phyloP scores from a whole-genome alignment of 2,797 vertebrate genomes.

The Carapus acus region DNA sequence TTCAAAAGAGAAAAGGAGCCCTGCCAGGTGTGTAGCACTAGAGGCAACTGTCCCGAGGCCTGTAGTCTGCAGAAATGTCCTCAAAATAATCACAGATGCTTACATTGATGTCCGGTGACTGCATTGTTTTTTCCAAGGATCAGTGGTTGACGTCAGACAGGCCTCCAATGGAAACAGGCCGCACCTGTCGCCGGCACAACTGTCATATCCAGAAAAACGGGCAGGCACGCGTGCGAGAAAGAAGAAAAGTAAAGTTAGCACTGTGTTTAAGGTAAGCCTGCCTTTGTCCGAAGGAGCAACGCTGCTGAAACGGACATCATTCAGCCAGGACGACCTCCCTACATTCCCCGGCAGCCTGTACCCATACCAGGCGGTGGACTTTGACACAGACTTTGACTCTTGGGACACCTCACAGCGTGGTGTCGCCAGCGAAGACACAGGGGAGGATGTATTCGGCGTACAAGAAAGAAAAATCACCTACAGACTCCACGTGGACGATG shows the following conservation, averaged over 20 bases:
- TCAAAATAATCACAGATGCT: neutral
- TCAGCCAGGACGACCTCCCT: conserved; percentile 22
- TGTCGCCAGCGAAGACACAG: neutral
- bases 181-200: neutral
- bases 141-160: neutral
- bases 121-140: conserved; percentile 26
- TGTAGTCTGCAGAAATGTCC: neutral
- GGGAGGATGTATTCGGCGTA: neutral
- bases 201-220: neutral
- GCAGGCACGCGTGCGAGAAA: conserved; percentile 2
- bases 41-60: neutral
- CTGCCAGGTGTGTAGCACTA: conserved; percentile 39
- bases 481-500: too few species aligned
- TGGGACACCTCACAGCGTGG: conserved; percentile 1
- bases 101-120: conserved; percentile 5
- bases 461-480: too few species aligned
- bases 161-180: neutral
- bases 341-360: neutral
- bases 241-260: conserved; percentile 10
- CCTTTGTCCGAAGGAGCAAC: conserved; percentile 50
- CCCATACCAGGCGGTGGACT: neutral
- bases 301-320: conserved; percentile 61
- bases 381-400: conserved; percentile 4
- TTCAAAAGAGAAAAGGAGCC: conserved; percentile 16
- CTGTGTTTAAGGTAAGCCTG: conserved; percentile 68